These are phyloP conservation scores for Psilopogon haemacephalus DNA, from an alignment of 2,113 vertebrate genomes.

Conservation along the genomic window DNA sequence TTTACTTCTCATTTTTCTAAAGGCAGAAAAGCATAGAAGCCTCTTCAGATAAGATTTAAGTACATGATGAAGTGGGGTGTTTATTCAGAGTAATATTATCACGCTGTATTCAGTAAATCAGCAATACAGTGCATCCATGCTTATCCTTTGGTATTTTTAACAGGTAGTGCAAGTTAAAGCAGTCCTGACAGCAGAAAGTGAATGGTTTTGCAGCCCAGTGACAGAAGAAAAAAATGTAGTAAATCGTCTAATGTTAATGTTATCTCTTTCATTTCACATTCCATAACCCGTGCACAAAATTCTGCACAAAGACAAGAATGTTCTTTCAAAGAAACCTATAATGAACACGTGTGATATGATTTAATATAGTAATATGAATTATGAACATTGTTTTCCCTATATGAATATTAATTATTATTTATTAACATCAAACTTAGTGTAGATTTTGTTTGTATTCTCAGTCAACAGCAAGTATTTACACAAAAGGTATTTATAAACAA, in stretches of 20 bases:
- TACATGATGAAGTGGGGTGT: fast-evolving
- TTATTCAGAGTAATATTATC: not conserved
- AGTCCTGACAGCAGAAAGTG: not conserved
- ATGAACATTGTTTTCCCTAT: too few species aligned
- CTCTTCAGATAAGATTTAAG: not conserved
- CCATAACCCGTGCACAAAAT: not conserved
- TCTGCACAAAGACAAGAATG: not conserved
- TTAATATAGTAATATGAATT: too few species aligned
- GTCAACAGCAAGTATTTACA: too few species aligned
- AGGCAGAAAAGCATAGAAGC: not conserved
- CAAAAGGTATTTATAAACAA: too few species aligned
- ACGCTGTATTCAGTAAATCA: not conserved
- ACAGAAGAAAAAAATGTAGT: not conserved
- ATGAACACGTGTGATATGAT: not conserved
- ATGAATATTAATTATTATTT: too few species aligned
- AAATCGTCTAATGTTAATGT: not conserved
- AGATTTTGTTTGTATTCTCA: too few species aligned
- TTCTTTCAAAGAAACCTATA: not conserved
- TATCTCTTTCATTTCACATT: not conserved
- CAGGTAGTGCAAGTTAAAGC: not conserved
- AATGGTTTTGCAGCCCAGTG: not conserved
- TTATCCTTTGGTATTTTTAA: not conserved
- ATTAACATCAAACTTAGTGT: too few species aligned
- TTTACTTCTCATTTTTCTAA: not conserved
- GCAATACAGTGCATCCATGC: not conserved